Evolutionary conservation across 2,113 vertebrate genomes (phyloP).

Genomic region (Toxotes chatareus): DNA sequence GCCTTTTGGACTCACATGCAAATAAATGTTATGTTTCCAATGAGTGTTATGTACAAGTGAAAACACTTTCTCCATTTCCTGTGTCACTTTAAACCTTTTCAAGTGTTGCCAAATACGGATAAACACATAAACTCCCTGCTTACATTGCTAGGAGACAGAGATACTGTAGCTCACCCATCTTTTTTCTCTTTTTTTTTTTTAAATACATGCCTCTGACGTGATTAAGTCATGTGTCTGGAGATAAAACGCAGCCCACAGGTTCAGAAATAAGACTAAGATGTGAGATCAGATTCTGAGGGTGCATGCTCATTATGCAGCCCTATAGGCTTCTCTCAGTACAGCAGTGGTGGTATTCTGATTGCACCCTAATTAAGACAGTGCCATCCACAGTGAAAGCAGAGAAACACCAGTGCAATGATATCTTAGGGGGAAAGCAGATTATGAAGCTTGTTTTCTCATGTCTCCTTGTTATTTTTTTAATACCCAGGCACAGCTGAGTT

Average conservation of each 20-base stretch:
- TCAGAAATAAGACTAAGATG: constrained; percentile 30
- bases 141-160: background rate
- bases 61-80: background rate
- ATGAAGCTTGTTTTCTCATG: constrained; percentile 4
- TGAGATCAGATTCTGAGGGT: constrained; percentile 66
- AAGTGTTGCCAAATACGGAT: background rate
- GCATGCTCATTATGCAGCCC: constrained; percentile 60
- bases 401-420: constrained; percentile 12
- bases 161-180: background rate
- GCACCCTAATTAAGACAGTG: constrained; percentile 64
- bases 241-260: constrained; percentile 52
- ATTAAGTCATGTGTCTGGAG: constrained; percentile 50
- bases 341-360: constrained; percentile 37
- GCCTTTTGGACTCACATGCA: background rate
- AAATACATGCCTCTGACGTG: constrained; percentile 20
- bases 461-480: background rate
- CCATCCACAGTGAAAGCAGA: constrained; percentile 47
- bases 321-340: constrained; percentile 34
- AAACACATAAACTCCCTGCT: background rate
- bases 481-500: constrained; percentile 8
- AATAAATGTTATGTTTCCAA: background rate
- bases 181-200: background rate
- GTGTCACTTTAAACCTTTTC: background rate
- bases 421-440: background rate
- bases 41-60: background rate